Conservation (phyloP, 1,140 invertebrate genomes). For the Drosophila dunni region DNA sequence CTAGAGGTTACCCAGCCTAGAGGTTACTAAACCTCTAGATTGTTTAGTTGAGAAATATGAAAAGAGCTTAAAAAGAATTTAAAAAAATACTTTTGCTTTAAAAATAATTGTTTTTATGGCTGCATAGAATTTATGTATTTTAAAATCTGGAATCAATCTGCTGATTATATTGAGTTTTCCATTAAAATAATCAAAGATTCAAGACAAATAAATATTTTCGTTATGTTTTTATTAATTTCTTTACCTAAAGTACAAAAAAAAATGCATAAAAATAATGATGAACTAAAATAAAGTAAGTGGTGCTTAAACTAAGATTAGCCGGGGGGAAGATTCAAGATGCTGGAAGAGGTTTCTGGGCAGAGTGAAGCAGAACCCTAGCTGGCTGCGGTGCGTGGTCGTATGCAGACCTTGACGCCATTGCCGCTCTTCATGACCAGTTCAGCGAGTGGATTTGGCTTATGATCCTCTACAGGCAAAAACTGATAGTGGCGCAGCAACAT, state of each 20-base stretch:
- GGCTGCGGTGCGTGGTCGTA: slow-evolving; percentile 56
- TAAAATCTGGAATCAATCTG: too few relatives aligned
- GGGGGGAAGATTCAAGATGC: not conserved
- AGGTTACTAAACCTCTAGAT: too few relatives aligned
- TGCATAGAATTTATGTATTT: too few relatives aligned
- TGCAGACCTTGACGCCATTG: slow-evolving; percentile 81
- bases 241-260: not conserved
- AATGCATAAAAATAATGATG: not conserved
- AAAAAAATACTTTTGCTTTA: too few relatives aligned
- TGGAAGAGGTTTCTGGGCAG: not conserved
- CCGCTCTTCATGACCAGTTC: slow-evolving; percentile 84
- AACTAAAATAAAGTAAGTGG: not conserved
- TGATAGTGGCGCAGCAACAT: slow-evolving; percentile 82
- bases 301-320: not conserved
- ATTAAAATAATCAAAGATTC: too few relatives aligned
- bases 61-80: too few relatives aligned
- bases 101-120: too few relatives aligned
- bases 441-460: slow-evolving; percentile 64
- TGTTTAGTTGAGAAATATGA: too few relatives aligned
- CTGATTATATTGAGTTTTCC: too few relatives aligned
- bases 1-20: too few relatives aligned
- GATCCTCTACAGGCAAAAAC: slow-evolving; percentile 71
- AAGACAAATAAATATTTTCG: too few relatives aligned
- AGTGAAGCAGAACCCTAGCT: not conserved
- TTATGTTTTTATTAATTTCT: too few relatives aligned